Conservation (phyloP, 2,888 invertebrate genomes). For the Xestia sexstrigata region DNA sequence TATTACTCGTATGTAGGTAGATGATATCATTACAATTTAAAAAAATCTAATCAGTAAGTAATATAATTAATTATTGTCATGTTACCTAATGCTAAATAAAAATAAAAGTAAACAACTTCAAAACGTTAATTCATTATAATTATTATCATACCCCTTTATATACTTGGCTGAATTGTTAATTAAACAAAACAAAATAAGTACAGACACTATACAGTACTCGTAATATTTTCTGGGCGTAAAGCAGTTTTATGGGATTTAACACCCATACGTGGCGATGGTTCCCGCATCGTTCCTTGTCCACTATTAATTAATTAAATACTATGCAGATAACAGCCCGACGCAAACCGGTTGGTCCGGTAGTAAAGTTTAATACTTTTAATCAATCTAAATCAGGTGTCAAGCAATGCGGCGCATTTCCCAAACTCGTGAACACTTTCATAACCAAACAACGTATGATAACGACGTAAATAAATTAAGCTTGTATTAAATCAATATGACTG, state of each 20-base stretch:
- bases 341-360: constrained; percentile 51
- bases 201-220: constrained; percentile 4
- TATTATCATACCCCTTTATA: constrained; percentile 74
- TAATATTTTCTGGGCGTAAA: constrained; percentile 44
- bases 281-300: constrained; percentile 33
- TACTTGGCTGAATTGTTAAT: constrained; percentile 70
- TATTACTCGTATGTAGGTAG: not conserved
- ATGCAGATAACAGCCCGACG: constrained; percentile 42
- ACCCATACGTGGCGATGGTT: constrained; percentile 19
- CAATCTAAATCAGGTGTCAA: constrained; percentile 63
- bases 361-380: constrained; percentile 59
- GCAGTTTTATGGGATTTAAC: constrained; percentile 37
- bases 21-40: not conserved
- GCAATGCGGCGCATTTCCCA: constrained; percentile 54
- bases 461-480: constrained; percentile 73
- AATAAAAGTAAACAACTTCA: constrained; percentile 30
- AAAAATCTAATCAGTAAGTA: not conserved
- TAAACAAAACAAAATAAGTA: constrained; percentile 65
- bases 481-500: constrained; percentile 73
- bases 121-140: constrained; percentile 76
- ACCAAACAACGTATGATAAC: constrained; percentile 68
- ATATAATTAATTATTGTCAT: constrained; percentile 2
- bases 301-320: constrained; percentile 55
- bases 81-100: constrained; percentile 15
- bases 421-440: constrained; percentile 64